Percentiles rank a stretch among this genome's conserved stretches.
Conservation (phyloP, 2,888 invertebrate species). For the Drepanosiphum platanoidis region DNA sequence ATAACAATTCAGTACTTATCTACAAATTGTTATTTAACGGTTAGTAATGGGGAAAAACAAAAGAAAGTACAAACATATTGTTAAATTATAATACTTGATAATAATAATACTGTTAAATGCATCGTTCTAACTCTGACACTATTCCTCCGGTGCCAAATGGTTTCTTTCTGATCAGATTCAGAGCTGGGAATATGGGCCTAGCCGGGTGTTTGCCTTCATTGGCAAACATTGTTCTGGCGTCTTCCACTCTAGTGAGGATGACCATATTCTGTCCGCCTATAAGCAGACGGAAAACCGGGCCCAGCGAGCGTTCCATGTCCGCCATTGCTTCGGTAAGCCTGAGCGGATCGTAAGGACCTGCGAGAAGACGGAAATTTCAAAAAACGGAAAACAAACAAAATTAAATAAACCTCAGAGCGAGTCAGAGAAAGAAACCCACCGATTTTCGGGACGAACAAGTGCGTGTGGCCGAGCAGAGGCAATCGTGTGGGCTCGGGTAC, state of each 20-base stretch:
- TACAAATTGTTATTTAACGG: constrained; percentile 1
- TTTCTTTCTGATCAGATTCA: constrained; percentile 69
- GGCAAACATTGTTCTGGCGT: constrained; percentile 69
- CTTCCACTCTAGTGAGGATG: constrained; percentile 69
- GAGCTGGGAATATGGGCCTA: constrained; percentile 70
- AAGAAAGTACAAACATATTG: background rate
- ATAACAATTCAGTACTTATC: background rate
- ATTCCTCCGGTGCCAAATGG: constrained; percentile 69
- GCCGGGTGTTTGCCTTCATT: constrained; percentile 70
- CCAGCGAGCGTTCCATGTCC: constrained; percentile 68
- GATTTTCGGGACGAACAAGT: constrained; percentile 67
- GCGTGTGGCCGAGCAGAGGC: constrained; percentile 67
- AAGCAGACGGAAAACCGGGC: constrained; percentile 69
- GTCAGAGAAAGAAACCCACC: constrained; percentile 19
- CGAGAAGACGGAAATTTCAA: constrained; percentile 62
- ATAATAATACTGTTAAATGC: background rate
- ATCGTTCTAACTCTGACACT: constrained; percentile 69
- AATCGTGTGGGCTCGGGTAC: constrained; percentile 64
- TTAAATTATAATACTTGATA: background rate
- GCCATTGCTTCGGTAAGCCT: constrained; percentile 68
- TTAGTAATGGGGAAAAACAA: background rate
- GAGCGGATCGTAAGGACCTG: constrained; percentile 67
- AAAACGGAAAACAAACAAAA: too few relatives aligned
- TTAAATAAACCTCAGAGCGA: too few relatives aligned
- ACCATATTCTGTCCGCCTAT: constrained; percentile 69